A percentile compares a stretch with the other conserved stretches of the same genome.
Conservation (phyloP, 2,113 vertebrate species). For the Onychostoma macrolepis region DNA sequence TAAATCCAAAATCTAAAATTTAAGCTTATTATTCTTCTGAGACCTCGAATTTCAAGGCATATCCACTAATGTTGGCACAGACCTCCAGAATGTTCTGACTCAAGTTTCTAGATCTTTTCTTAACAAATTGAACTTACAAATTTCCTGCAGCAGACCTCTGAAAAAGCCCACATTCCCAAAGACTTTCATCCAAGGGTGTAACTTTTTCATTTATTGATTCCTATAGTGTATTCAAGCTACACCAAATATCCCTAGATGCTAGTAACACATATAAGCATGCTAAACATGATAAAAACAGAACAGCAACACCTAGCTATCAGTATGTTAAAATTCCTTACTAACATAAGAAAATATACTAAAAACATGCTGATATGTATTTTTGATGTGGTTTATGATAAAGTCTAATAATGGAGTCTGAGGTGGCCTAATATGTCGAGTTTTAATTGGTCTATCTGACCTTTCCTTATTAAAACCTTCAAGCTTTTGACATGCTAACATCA, state of each 20-base stretch:
- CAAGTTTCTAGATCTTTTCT: background rate
- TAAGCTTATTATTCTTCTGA: background rate
- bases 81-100: background rate
- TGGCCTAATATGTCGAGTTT: background rate
- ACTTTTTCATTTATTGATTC: background rate
- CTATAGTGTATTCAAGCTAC: background rate
- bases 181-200: background rate
- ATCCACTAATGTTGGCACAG: too few species aligned
- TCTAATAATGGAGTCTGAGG: background rate
- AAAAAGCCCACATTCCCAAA: background rate
- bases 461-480: background rate
- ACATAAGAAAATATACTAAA: background rate
- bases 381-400: background rate
- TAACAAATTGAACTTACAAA: background rate
- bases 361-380: background rate
- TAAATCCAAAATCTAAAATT: background rate
- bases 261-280: background rate
- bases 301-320: background rate
- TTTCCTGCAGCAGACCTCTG: background rate
- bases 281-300: too few species aligned
- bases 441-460: background rate
- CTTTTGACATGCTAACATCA: background rate
- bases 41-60: background rate
- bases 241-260: background rate
- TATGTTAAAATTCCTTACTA: background rate